Conservation (phyloP, 2,888 invertebrate genomes). For the Athalia cordata region DNA sequence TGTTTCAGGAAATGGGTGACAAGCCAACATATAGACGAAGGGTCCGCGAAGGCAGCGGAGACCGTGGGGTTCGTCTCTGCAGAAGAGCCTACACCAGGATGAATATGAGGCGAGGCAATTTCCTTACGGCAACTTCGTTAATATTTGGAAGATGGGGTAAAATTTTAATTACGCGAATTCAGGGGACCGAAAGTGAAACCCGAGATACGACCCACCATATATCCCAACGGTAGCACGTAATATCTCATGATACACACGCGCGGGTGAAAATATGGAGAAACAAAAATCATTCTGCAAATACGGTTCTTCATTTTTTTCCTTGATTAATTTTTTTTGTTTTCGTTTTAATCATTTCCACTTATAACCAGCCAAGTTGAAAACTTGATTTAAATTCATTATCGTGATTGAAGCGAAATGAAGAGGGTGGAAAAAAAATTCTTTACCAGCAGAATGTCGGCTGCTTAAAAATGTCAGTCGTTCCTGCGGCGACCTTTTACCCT, state of each 20-base stretch:
- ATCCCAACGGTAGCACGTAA: no score
- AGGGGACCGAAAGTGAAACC: constrained; percentile 8
- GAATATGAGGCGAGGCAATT: constrained; percentile 35
- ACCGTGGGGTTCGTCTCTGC: not conserved
- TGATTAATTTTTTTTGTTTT: no score
- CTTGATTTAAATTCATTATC: no score
- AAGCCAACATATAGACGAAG: not conserved
- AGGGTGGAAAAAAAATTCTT: no score
- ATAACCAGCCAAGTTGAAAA: no score
- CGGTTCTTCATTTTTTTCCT: no score
- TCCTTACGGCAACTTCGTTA: constrained; percentile 34
- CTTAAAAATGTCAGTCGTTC: no score
- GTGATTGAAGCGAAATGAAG: no score
- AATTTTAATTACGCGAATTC: constrained; percentile 32
- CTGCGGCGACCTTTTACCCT: no score
- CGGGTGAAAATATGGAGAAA: not conserved
- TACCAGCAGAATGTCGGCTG: no score
- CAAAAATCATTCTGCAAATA: no score
- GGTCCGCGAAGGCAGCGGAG: not conserved
- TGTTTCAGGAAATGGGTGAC: constrained; percentile 13
- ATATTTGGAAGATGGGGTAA: constrained; percentile 25
- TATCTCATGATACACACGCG: not conserved
- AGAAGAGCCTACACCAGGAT: constrained; percentile 4
- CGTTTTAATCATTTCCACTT: no score
- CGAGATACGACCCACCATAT: not conserved